phyloP scores from a whole-genome alignment of 2,113 vertebrate genomes.

The Mungos mungo region DNA sequence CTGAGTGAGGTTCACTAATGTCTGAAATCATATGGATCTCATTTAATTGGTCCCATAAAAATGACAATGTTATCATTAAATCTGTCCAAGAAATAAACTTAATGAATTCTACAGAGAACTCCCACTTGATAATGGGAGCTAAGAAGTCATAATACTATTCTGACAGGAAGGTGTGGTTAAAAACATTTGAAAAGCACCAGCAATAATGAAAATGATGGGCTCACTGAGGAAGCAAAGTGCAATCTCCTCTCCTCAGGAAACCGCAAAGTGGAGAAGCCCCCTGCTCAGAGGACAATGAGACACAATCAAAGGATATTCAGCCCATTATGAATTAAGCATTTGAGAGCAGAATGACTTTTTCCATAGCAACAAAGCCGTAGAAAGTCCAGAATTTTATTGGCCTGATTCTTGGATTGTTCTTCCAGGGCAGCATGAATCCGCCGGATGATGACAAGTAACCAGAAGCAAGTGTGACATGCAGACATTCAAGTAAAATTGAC shows the following conservation, averaged over 20 bases:
- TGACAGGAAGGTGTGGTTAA: conserved; percentile 23
- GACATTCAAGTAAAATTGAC: background rate
- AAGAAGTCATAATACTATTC: background rate
- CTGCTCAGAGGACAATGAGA: conserved; percentile 54
- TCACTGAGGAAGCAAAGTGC: conserved; percentile 56
- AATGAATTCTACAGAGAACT: conserved; percentile 26
- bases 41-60: background rate
- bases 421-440: background rate
- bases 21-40: background rate
- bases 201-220: background rate
- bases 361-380: background rate
- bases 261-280: conserved; percentile 48
- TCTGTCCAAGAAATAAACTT: background rate
- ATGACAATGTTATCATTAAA: background rate
- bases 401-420: background rate
- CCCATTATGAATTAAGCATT: conserved; percentile 49
- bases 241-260: conserved; percentile 57
- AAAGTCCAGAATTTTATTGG: conserved; percentile 36
- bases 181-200: conserved; percentile 24
- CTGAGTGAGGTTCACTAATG: background rate
- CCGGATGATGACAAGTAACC: background rate
- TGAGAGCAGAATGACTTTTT: conserved; percentile 60
- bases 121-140: background rate
- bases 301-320: conserved; percentile 53
- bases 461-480: background rate